Evolutionary conservation across 2,797 vertebrate genomes (phyloP).

Genomic region (Macroramphosus scolopax): DNA sequence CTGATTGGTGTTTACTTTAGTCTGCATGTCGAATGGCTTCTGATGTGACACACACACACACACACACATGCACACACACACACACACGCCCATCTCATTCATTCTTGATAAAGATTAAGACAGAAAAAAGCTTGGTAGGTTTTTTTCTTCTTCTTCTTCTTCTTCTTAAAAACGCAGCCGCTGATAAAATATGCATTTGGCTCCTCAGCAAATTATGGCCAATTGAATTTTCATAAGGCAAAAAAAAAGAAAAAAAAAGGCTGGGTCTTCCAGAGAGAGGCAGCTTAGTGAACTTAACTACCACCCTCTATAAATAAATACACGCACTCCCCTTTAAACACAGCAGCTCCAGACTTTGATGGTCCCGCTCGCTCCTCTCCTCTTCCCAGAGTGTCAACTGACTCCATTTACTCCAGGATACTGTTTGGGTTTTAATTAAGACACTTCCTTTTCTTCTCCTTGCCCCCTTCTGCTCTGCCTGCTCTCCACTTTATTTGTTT

Average conservation of each 20-base stretch:
- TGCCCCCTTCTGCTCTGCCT: no score
- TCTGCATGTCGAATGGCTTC: conserved; percentile 47
- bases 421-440: conserved; percentile 53
- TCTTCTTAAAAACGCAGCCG: conserved; percentile 63
- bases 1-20: conserved; percentile 61
- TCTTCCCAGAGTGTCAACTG: conserved; percentile 37
- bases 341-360: conserved; percentile 60
- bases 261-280: conserved; percentile 47
- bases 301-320: conserved; percentile 73
- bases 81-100: conserved; percentile 46
- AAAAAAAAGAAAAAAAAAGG: conserved; percentile 51
- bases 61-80: conserved; percentile 48
- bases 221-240: conserved; percentile 78
- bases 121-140: conserved; percentile 51
- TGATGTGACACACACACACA: conserved; percentile 54
- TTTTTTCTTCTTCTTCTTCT: no score
- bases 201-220: conserved; percentile 74
- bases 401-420: conserved; percentile 36
- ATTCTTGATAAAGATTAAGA: conserved; percentile 59
- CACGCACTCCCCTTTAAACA: conserved; percentile 62
- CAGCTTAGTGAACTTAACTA: conserved; percentile 67
- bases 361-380: conserved; percentile 42
- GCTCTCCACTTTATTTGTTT: conserved; percentile 28
- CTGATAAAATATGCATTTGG: conserved; percentile 75
- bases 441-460: conserved; percentile 12